Conservation (phyloP, 1,140 invertebrate genomes). For the Orchestia grillus region DNA sequence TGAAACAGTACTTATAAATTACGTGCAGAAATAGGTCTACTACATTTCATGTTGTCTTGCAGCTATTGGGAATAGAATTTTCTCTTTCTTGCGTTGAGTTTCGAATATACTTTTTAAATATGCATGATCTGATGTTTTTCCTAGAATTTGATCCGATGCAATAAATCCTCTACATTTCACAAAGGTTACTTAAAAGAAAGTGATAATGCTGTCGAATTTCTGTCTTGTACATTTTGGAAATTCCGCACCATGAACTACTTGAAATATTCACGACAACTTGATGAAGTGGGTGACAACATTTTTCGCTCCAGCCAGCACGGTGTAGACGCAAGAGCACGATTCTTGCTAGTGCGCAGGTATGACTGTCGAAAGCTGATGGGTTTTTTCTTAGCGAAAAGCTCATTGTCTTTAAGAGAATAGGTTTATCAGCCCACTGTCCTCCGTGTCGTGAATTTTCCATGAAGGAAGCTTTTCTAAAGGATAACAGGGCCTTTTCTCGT, state of each 20-base stretch:
- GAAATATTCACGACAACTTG: neutral
- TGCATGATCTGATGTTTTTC: too few species aligned
- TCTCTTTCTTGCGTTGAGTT: too few species aligned
- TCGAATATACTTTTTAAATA: too few species aligned
- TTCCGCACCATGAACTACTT: neutral
- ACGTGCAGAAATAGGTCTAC: too few species aligned
- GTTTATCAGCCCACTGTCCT: constrained; percentile 34
- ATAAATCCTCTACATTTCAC: neutral
- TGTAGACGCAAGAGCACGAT: neutral
- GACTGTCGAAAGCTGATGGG: constrained; percentile 35
- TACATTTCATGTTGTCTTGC: too few species aligned
- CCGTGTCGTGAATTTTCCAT: constrained; percentile 40
- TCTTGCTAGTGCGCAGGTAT: neutral
- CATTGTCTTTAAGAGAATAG: constrained; percentile 21
- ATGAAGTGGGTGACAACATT: neutral
- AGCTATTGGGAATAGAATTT: too few species aligned
- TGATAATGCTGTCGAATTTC: neutral
- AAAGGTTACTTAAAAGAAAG: neutral
- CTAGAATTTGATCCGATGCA: too few species aligned
- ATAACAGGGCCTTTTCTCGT: constrained; percentile 24
- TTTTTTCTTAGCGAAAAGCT: neutral
- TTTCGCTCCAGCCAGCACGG: neutral
- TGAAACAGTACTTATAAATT: too few species aligned
- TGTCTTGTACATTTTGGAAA: neutral
- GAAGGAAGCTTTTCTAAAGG: constrained; percentile 10